phyloP scores from a whole-genome alignment of 1,140 invertebrate species.

The Microplitis demolitor region DNA sequence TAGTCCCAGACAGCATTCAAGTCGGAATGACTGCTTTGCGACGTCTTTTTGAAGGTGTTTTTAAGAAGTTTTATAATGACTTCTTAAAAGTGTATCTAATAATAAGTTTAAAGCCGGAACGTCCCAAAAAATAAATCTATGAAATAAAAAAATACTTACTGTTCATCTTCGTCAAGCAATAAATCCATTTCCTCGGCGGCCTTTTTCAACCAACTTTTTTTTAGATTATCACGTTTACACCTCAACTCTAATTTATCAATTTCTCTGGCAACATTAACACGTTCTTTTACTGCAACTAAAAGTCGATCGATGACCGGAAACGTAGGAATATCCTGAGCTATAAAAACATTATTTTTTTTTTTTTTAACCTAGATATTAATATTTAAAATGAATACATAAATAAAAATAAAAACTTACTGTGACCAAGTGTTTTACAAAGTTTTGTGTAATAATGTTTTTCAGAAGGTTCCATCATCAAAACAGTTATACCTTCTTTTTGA shows the following conservation, averaged over 20 bases:
- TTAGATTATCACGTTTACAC: conserved; percentile 69
- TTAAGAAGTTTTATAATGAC: too few species aligned
- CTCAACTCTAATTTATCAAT: conserved; percentile 78
- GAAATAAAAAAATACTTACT: conserved; percentile 65
- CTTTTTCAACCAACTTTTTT: conserved; percentile 83
- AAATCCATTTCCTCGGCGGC: conserved; percentile 87
- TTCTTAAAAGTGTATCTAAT: too few species aligned
- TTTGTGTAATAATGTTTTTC: conserved; percentile 83
- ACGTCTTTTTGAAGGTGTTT: too few species aligned
- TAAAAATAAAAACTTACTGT: conserved; percentile 65
- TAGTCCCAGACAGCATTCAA: too few species aligned
- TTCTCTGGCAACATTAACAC: conserved; percentile 77
- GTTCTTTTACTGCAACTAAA: conserved; percentile 70
- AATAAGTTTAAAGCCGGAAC: too few species aligned
- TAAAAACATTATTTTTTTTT: conserved; percentile 31
- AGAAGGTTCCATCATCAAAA: conserved; percentile 88
- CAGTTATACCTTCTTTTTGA: conserved; percentile 84
- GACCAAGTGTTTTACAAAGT: conserved; percentile 81
- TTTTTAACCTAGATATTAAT: not conserved
- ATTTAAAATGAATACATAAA: conserved; percentile 3
- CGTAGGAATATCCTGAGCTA: conserved; percentile 79
- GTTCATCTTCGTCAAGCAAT: conserved; percentile 76
- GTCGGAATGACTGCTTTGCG: too few species aligned
- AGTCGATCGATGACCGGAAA: conserved; percentile 80
- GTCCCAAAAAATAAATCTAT: conserved; percentile 7